Conservation (phyloP, 2,113 vertebrate species). For the Antidorcas marsupialis region DNA sequence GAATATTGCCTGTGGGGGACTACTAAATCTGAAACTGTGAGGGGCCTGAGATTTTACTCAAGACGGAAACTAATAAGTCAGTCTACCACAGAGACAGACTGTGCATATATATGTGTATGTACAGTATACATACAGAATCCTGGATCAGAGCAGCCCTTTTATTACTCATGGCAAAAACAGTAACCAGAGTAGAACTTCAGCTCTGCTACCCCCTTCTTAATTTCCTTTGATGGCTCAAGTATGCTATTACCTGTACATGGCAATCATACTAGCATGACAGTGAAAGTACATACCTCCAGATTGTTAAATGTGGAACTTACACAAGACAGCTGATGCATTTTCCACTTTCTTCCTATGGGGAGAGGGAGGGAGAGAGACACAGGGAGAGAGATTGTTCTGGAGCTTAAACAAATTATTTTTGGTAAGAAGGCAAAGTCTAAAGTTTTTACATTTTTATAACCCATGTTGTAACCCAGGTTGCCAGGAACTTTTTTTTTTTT, state of each 20-base stretch:
- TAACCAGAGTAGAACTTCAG: neutral
- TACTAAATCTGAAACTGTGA: neutral
- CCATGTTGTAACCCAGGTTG: neutral
- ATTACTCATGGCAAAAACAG: neutral
- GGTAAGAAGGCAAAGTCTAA: neutral
- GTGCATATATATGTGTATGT: neutral
- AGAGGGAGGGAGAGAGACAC: fast-evolving
- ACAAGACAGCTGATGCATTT: neutral
- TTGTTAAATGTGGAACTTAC: neutral
- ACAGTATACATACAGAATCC: neutral
- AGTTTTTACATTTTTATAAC: neutral
- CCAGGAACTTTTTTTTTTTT: neutral
- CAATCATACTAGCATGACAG: neutral
- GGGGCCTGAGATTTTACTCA: neutral
- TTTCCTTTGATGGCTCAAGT: neutral
- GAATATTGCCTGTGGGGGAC: neutral
- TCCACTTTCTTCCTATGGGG: neutral
- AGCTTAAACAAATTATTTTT: neutral
- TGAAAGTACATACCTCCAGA: neutral
- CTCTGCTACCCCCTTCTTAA: neutral
- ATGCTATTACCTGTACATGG: neutral
- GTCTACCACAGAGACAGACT: neutral
- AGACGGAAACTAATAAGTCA: neutral
- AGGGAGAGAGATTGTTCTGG: neutral
- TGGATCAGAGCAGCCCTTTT: neutral